Conservation (phyloP, 2,888 invertebrate species). For the Andrena fulva region DNA sequence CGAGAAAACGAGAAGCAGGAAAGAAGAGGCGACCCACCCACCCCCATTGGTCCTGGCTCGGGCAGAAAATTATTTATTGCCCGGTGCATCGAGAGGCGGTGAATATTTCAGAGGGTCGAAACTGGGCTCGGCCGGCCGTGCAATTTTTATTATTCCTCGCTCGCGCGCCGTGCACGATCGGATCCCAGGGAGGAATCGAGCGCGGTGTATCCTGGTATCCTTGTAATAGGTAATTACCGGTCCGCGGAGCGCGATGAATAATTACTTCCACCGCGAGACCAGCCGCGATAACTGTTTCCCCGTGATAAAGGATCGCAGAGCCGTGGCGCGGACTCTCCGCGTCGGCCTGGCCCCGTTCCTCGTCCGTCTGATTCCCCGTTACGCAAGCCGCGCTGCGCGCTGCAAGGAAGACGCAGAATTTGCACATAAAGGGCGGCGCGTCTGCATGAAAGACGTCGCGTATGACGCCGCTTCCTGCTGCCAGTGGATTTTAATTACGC, state of each 20-base stretch:
- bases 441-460: constrained; percentile 23
- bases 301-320: background rate
- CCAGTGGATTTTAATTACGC: constrained; percentile 47
- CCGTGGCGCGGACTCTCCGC: background rate
- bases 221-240: background rate
- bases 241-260: background rate
- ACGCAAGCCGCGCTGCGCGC: background rate
- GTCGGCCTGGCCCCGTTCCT: constrained; percentile 13
- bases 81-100: constrained; percentile 47
- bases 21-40: constrained; percentile 20
- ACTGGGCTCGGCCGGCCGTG: constrained; percentile 5
- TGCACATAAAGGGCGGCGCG: constrained; percentile 49
- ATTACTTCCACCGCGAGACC: background rate
- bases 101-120: constrained; percentile 49
- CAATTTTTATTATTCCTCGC: background rate
- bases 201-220: background rate
- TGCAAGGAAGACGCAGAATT: constrained; percentile 21
- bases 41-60: constrained; percentile 30
- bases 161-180: background rate
- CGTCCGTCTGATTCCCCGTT: background rate
- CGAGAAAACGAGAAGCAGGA: constrained; percentile 34
- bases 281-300: constrained; percentile 9
- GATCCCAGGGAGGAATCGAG: background rate
- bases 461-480: background rate
- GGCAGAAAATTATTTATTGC: constrained; percentile 61